Percentiles rank a stretch among this genome's conserved stretches.
phyloP scores from a whole-genome alignment of 2,888 invertebrate genomes.

The Metopia argyrocephala region DNA sequence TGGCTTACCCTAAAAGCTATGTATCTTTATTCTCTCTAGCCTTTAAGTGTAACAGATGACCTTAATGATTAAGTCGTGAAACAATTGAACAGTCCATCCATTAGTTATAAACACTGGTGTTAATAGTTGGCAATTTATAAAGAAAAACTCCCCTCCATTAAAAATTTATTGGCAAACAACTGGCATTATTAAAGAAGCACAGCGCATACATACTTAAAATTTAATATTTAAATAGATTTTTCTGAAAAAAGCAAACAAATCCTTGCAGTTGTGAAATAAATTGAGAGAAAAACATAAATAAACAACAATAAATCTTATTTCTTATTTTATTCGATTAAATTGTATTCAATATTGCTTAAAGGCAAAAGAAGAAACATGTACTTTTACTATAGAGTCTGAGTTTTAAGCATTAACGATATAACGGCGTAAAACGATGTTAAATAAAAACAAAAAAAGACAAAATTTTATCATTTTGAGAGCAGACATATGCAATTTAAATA shows the following conservation, averaged over 20 bases:
- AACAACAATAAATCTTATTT: constrained; percentile 33
- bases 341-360: constrained; percentile 39
- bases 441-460: constrained; percentile 3
- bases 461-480: constrained; percentile 52
- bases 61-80: constrained; percentile 46
- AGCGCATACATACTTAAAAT: neutral
- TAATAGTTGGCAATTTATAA: constrained; percentile 45
- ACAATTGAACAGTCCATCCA: no score
- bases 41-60: constrained; percentile 33
- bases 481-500: constrained; percentile 37
- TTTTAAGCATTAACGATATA: constrained; percentile 6
- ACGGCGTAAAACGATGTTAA: neutral
- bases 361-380: neutral
- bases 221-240: constrained; percentile 10
- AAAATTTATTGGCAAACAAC: neutral
- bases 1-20: neutral
- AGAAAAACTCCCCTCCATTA: neutral
- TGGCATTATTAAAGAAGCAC: neutral
- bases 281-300: constrained; percentile 13
- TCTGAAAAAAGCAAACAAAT: neutral
- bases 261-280: neutral
- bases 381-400: no score
- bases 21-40: neutral
- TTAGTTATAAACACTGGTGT: constrained; percentile 19
- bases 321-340: constrained; percentile 2